Evolutionary conservation across 1,140 invertebrate species (phyloP).

Genomic region (Odontomachus brunneus): DNA sequence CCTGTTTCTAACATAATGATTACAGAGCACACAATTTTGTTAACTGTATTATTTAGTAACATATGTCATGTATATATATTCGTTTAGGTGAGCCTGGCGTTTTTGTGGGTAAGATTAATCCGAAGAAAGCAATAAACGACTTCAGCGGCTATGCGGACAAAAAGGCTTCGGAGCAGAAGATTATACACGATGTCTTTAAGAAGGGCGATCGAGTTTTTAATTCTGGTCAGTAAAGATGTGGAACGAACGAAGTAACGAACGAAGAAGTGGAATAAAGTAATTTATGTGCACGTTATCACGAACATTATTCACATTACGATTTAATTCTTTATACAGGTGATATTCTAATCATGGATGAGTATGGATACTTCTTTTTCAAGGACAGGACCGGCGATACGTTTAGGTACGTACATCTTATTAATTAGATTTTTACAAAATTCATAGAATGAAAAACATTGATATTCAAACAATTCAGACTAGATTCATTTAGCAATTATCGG

Average conservation of each 20-base stretch:
- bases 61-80: conserved; percentile 25
- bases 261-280: too few relatives aligned
- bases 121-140: conserved; percentile 88
- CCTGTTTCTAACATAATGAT: background rate
- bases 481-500: background rate
- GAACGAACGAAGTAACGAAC: conserved; percentile 15
- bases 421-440: too few relatives aligned
- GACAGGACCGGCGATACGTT: conserved; percentile 98
- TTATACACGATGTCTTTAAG: conserved; percentile 93
- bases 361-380: conserved; percentile 97
- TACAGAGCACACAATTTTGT: background rate
- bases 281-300: background rate
- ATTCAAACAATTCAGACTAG: background rate
- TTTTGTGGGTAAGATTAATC: conserved; percentile 92
- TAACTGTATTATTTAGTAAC: too few relatives aligned
- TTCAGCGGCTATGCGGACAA: conserved; percentile 95
- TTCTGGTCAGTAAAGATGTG: conserved; percentile 86
- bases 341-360: conserved; percentile 95
- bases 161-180: conserved; percentile 96
- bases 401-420: conserved; percentile 84
- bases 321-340: conserved; percentile 88
- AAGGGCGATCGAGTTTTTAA: conserved; percentile 96
- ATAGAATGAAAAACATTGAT: too few relatives aligned
- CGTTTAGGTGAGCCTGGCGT: conserved; percentile 89
- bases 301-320: conserved; percentile 17